These are phyloP conservation scores for Melozone crissalis DNA, from an alignment of 2,113 vertebrate genomes.

Conservation along the genomic window DNA sequence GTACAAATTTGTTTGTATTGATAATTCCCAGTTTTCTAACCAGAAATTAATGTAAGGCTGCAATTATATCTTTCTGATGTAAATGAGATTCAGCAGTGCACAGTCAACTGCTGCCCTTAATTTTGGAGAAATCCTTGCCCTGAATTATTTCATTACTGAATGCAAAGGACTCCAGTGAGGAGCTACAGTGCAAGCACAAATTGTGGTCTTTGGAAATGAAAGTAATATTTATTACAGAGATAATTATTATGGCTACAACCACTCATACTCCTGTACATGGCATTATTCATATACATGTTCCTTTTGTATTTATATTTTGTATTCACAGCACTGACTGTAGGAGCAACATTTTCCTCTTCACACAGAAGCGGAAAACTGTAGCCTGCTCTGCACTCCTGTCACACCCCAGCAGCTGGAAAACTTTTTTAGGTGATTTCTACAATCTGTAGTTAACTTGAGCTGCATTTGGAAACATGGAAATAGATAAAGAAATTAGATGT, in stretches of 20 bases:
- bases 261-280: not conserved
- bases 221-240: slow-evolving; percentile 1
- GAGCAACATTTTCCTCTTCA: not conserved
- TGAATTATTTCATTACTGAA: not conserved
- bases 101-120: not conserved
- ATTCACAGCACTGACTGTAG: not conserved
- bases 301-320: not conserved
- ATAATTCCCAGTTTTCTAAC: slow-evolving; percentile 3
- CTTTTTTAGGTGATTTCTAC: not conserved
- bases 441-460: not conserved
- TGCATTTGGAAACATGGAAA: not conserved
- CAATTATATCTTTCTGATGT: slow-evolving; percentile 14
- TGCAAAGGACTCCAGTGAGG: not conserved
- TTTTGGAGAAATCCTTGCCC: not conserved
- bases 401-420: not conserved
- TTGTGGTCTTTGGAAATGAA: not conserved
- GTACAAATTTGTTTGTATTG: not conserved
- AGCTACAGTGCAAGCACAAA: not conserved
- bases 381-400: not conserved
- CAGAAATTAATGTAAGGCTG: not conserved
- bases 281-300: not conserved
- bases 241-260: not conserved
- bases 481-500: not conserved
- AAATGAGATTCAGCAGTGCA: not conserved
- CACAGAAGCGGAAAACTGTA: not conserved